Conservation (phyloP, 2,113 vertebrate genomes). For the Castor canadensis region DNA sequence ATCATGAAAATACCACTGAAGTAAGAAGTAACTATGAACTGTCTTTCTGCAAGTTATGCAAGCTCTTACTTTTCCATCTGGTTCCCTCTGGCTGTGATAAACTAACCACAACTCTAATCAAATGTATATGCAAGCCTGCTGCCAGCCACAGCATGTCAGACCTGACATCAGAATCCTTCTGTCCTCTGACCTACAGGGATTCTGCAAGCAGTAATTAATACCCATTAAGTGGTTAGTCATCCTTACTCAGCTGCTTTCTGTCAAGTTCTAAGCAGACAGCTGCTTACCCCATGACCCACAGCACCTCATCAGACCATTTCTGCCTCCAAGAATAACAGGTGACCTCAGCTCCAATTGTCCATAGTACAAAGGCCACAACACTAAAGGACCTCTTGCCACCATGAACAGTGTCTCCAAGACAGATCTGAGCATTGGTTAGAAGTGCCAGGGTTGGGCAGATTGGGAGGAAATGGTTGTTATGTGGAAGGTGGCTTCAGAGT, state of each 20-base stretch:
- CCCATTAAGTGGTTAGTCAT: conserved; percentile 71
- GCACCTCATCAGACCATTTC: conserved; percentile 56
- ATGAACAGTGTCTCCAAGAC: conserved; percentile 39
- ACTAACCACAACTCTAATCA: conserved; percentile 60
- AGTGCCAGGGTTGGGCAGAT: not conserved
- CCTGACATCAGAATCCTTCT: conserved; percentile 60
- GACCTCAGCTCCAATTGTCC: conserved; percentile 63
- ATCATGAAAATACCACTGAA: not conserved
- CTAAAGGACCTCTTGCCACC: not conserved
- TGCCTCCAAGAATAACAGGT: conserved; percentile 43
- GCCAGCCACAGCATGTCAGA: conserved; percentile 50
- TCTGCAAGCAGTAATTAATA: conserved; percentile 66
- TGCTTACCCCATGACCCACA: conserved; percentile 47
- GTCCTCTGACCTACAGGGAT: conserved; percentile 60
- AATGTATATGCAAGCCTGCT: not conserved
- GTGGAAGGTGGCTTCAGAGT: not conserved
- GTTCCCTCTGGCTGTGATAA: conserved; percentile 42
- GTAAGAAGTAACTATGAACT: not conserved
- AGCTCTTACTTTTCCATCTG: not conserved
- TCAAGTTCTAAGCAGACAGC: conserved; percentile 68
- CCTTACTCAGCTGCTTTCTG: conserved; percentile 68
- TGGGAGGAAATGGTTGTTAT: not conserved
- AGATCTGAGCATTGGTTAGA: not conserved
- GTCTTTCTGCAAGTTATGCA: conserved; percentile 1
- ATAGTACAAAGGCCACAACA: conserved; percentile 44